Base-by-base conservation (phyloP, 30 jellyfish, hydroid and myxozoan species). In the Aurelia sp. region DNA sequence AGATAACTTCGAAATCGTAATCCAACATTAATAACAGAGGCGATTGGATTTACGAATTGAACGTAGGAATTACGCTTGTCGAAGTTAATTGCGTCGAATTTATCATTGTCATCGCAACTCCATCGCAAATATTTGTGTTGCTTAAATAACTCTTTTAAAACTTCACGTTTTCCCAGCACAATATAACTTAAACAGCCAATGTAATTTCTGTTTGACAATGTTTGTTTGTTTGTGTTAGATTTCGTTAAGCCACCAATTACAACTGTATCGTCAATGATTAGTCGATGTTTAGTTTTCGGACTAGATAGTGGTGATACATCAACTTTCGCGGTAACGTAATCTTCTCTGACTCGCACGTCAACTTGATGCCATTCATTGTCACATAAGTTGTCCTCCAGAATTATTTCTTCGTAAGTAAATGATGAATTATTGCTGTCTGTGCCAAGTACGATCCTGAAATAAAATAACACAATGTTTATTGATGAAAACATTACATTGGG, bases 281-380 rank as follows among this genome's bases (percentile, higher is more conserved):
- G 37, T 41, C 70, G 72, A 13, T 13, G 27, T 22, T 62, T 17
- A 3, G 82, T 62, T 59, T 23, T 52, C 15, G 76, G 40, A n/a
- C 11, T 41, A 16, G 27, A 63, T 4, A 64, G 77, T 2, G 57
- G 30, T 3, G 73, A 61, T 4, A 68, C 84, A 50, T 86, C 96
- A 6, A 86, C 86, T 30, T 69, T 75, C 53, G 88, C 96, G 30
- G 74, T 47, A 6, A 89, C 77, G 16, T 58, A n/a, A 53, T 76
- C 96, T 41, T 66, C 72, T 57, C 53, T 20, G 13, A 76, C 27
- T n/a, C 55, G 66, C 35, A 86, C 21, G 53, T 76, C 50, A 65
- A 86, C 59, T 60, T 86, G 96, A n/a, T 86, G 96, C 96, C 96
- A 86, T 59, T 74, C 52, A 81, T 86, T 66, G 41, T 86, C 96